A percentile compares a stretch with the other conserved stretches of the same genome.
phyloP scores from a whole-genome alignment of 2,888 invertebrate genomes.

The Orchesellides sinensis region DNA sequence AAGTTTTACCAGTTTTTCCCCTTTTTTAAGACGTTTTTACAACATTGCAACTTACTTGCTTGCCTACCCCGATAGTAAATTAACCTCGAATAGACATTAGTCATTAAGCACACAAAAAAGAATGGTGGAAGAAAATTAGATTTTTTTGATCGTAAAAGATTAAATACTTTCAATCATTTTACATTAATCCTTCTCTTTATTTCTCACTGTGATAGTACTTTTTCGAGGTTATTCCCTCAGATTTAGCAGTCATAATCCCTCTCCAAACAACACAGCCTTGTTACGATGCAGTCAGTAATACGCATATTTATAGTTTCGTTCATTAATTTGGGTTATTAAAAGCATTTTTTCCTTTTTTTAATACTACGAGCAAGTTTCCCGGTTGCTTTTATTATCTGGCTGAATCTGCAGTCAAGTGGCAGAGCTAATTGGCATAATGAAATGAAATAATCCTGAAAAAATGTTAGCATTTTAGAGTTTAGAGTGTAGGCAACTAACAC shows the following conservation, averaged over 20 bases:
- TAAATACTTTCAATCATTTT: constrained; percentile 10
- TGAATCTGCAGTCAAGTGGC: constrained; percentile 5
- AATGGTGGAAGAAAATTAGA: not conserved
- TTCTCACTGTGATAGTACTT: not conserved
- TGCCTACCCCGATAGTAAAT: not conserved
- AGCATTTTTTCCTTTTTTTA: not conserved
- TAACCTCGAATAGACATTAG: not conserved
- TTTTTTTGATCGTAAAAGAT: not conserved
- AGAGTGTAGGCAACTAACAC: too few relatives aligned
- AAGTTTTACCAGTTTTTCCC: constrained; percentile 5
- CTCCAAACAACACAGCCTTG: not conserved
- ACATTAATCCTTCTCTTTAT: constrained; percentile 18
- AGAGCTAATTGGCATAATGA: constrained; percentile 41
- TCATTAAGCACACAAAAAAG: not conserved
- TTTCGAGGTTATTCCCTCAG: not conserved
- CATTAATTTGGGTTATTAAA: not conserved
- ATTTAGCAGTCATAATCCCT: not conserved
- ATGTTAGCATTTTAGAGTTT: too few relatives aligned
- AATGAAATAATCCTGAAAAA: constrained; percentile 30
- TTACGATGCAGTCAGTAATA: not conserved
- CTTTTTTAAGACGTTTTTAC: not conserved
- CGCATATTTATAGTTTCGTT: not conserved
- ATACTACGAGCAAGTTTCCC: not conserved
- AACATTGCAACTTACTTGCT: not conserved
- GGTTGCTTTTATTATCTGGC: not conserved